Conservation (phyloP, 2,888 invertebrate genomes). For the Bellardia pandia region DNA sequence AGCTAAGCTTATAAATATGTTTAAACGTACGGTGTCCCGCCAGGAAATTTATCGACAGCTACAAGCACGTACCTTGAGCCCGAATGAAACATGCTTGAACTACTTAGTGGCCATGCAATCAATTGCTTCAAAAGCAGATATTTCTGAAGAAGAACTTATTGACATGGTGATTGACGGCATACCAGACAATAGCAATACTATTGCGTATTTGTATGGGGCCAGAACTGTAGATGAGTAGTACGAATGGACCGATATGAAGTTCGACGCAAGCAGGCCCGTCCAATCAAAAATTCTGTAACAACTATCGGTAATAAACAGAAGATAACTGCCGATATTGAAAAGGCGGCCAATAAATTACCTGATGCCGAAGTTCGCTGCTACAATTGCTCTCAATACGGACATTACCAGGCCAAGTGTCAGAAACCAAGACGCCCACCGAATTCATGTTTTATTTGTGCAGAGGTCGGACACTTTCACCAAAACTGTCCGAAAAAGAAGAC, state of each 20-base stretch:
- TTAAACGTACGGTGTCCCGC: conserved; percentile 12
- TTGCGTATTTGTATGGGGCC: conserved; percentile 20
- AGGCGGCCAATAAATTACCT: not conserved
- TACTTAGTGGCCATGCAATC: conserved; percentile 47
- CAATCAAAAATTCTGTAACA: not conserved
- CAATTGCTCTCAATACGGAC: conserved; percentile 37
- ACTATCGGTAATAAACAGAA: conserved; percentile 10
- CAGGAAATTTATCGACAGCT: conserved; percentile 40
- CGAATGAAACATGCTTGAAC: conserved; percentile 42
- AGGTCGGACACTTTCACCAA: conserved; percentile 37
- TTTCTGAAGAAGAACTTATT: conserved; percentile 24
- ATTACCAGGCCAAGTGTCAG: conserved; percentile 34
- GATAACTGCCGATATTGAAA: not conserved
- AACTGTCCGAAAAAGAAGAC: conserved; percentile 44
- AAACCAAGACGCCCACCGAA: conserved; percentile 33
- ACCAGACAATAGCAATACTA: conserved; percentile 7
- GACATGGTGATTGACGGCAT: conserved; percentile 47
- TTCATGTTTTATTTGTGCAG: conserved; percentile 44
- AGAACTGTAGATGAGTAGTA: not conserved
- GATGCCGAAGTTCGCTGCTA: conserved; percentile 17
- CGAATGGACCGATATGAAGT: conserved; percentile 34
- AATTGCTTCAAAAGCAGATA: conserved; percentile 31
- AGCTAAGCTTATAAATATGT: not conserved
- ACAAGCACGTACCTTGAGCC: not conserved
- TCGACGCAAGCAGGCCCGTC: not conserved